These are phyloP conservation scores for Choristoneura rosaceana DNA, from an alignment of 2,888 invertebrate species.

Conservation along the genomic window DNA sequence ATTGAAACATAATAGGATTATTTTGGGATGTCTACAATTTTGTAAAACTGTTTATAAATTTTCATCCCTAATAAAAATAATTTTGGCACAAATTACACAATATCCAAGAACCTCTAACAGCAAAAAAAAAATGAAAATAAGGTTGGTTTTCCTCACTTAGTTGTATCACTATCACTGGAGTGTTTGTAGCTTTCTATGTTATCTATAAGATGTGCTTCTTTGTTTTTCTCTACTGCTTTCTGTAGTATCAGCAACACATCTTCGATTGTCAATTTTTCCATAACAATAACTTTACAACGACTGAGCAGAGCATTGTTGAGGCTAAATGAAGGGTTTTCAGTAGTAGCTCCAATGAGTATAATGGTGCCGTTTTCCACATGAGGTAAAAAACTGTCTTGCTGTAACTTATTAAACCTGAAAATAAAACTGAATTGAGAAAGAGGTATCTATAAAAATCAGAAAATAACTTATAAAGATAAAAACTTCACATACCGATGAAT, in stretches of 20 bases:
- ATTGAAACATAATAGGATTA: too few relatives aligned
- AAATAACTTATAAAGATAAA: background rate
- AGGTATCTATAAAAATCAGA: background rate
- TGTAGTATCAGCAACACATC: conserved; percentile 87
- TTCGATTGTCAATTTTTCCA: conserved; percentile 88
- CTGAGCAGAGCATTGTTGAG: conserved; percentile 92
- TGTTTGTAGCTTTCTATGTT: conserved; percentile 49
- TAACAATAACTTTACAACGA: conserved; percentile 90
- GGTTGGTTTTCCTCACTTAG: conserved; percentile 53
- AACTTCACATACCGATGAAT: conserved; percentile 86
- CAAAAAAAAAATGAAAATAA: background rate
- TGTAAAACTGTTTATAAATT: too few relatives aligned
- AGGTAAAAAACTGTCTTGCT: conserved; percentile 93
- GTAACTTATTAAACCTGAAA: conserved; percentile 90
- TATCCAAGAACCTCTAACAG: background rate
- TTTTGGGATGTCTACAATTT: too few relatives aligned
- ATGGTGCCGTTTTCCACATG: conserved; percentile 93
- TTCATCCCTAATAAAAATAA: too few relatives aligned
- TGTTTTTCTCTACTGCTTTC: conserved; percentile 78
- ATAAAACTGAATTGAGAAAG: background rate
- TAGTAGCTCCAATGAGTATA: conserved; percentile 92
- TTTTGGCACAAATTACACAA: too few relatives aligned
- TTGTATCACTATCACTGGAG: conserved; percentile 48
- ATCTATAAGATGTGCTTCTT: conserved; percentile 62
- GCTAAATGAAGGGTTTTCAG: conserved; percentile 95